Evolutionary conservation across 23 tunicate species (phyloP).

Genomic region (Trididemnum clinides): DNA sequence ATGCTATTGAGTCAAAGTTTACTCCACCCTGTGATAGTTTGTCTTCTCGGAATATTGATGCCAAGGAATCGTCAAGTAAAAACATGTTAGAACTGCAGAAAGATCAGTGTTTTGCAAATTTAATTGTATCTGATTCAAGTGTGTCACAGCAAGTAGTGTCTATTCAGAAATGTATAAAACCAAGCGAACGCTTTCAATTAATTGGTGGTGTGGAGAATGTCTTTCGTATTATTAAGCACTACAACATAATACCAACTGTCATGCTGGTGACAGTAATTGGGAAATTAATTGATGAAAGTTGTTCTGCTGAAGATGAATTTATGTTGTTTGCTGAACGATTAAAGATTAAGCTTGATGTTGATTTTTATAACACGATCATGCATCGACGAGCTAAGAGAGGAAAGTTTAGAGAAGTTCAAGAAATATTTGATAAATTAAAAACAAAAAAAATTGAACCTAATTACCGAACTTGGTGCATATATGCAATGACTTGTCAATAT

Average conservation of each 20-base stretch:
- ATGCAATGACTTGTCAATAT: constrained; percentile 46
- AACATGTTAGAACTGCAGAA: neutral
- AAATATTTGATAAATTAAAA: constrained; percentile 31
- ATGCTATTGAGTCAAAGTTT: neutral
- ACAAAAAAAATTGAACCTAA: constrained; percentile 31
- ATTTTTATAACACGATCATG: constrained; percentile 69
- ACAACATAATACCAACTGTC: constrained; percentile 32
- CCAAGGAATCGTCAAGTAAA: neutral
- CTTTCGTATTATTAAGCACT: constrained; percentile 38
- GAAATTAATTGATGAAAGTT: neutral
- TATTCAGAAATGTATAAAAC: constrained; percentile 45
- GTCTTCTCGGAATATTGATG: neutral
- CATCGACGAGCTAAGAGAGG: constrained; percentile 26
- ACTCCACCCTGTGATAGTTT: too few species aligned
- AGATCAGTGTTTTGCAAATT: neutral
- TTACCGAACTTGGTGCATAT: constrained; percentile 69
- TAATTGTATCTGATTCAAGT: neutral
- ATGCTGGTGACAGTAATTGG: constrained; percentile 27
- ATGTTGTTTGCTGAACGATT: constrained; percentile 34
- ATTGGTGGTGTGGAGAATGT: constrained; percentile 65
- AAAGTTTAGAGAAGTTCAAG: constrained; percentile 2
- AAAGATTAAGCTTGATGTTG: constrained; percentile 42
- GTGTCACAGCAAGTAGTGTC: neutral
- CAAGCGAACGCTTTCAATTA: constrained; percentile 50
- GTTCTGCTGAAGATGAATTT: constrained; percentile 38